Evolutionary conservation across 2,888 invertebrate species (phyloP), one percentile per base, ranked within the genome.

Genomic region (Acleris holmiana): DNA sequence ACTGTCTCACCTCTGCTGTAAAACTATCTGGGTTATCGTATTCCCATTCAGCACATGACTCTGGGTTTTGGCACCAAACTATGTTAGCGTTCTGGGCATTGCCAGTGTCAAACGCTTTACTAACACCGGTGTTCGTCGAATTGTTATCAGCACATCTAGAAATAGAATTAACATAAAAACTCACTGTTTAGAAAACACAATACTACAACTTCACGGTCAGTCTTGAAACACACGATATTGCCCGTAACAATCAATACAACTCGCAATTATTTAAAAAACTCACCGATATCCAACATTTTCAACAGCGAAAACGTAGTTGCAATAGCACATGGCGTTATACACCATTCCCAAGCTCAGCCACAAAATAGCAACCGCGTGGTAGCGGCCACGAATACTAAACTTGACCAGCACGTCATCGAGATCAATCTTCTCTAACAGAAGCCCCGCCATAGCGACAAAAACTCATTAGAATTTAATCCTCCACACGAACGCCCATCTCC

Each of bases 11-110:
- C 74, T 76, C 78, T 21, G 74, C 73, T 19, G 77, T 73, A 67
- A 78, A 77, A 67, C 75, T 76, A 47, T 74, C 62, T 8, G 72
- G 67, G 58, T 71, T 69, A 21, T 71, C 67, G 59, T 79, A 80
- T 2, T 76, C 47, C 79, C 78, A 80, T 49, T 74, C 68, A 10
- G 68, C 60, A 56, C 79, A 78, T 7, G 21, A 17, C n/a, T 19
- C 40, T 5, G 48, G 29, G 48, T 41, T 44, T 48, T 18, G 29
- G 53, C 58, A 59, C 54, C 54, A 48, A 6, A 2, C 35, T 41
- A 7, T 21, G 46, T 6, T 18, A 18, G 21, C 4, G 18, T 44
- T 41, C 15, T 25, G n/a, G 21, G 15, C 41, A 35, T 49, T 40
- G 48, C 44, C 59, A 21, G 29, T 55, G 19, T 54, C 29, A 7